These are phyloP conservation scores for Coracias cyanogaster DNA, from an alignment of 2,797 vertebrate species.

Conservation along the genomic window DNA sequence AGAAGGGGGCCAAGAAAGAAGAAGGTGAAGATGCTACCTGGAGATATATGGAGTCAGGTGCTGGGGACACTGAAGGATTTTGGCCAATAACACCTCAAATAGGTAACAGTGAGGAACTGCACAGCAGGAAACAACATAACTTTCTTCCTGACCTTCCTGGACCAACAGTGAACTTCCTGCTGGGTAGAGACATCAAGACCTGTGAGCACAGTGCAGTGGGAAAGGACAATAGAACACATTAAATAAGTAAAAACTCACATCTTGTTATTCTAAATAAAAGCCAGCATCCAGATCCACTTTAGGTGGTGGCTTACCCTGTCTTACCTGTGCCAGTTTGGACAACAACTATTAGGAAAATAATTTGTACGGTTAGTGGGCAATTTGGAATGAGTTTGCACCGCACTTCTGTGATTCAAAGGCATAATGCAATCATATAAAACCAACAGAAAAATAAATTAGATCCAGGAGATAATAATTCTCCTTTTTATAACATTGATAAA, in stretches of 20 bases:
- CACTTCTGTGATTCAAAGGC: background rate
- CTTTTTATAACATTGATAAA: background rate
- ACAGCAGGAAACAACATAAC: background rate
- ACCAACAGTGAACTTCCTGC: background rate
- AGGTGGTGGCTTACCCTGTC: background rate
- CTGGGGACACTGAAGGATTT: background rate
- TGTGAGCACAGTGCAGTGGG: background rate
- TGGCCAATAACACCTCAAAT: background rate
- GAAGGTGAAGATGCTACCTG: background rate
- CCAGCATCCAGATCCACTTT: background rate
- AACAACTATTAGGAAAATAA: background rate
- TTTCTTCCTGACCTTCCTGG: accelerated
- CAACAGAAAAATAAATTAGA: background rate
- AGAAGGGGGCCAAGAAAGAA: background rate
- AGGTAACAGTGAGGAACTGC: background rate
- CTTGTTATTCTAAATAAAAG: background rate
- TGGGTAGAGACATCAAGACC: background rate
- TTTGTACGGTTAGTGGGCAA: background rate
- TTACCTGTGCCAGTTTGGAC: background rate
- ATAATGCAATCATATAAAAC: background rate
- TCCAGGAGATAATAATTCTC: background rate
- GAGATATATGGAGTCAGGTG: background rate
- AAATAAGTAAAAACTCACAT: background rate
- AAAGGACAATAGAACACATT: accelerated
- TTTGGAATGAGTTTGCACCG: background rate